phyloP scores from a whole-genome alignment of 1,140 invertebrate species.

The Meteorus sp. region DNA sequence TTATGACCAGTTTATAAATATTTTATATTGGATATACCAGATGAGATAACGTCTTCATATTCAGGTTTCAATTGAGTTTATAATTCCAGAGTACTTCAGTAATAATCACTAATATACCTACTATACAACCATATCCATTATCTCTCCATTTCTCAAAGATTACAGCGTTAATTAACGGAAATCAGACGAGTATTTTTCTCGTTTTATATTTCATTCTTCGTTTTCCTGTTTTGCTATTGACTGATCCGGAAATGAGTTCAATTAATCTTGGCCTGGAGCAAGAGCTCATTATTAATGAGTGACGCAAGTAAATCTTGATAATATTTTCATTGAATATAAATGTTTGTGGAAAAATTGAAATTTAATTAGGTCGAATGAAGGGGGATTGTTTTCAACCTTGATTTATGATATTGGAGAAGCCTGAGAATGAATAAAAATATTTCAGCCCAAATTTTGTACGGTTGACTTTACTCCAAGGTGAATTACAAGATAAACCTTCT shows the following conservation, averaged over 20 bases:
- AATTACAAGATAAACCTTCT: conserved; percentile 10
- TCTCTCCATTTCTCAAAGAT: background rate
- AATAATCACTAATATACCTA: background rate
- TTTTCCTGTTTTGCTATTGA: background rate
- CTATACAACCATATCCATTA: conserved; percentile 10
- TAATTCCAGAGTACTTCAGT: too few species aligned
- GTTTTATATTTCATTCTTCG: too few species aligned
- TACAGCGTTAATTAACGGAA: conserved; percentile 6
- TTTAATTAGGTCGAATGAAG: background rate
- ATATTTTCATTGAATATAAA: background rate
- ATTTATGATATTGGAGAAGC: conserved; percentile 9
- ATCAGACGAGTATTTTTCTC: too few species aligned
- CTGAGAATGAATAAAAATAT: background rate
- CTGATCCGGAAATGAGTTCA: background rate
- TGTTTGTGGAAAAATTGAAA: background rate
- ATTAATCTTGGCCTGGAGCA: background rate
- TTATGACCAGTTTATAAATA: background rate
- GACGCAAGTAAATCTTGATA: background rate
- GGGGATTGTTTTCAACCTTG: background rate
- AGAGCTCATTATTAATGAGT: too few species aligned
- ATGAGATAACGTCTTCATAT: background rate
- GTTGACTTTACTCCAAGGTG: conserved; percentile 2
- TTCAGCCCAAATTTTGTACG: background rate
- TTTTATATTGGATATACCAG: background rate
- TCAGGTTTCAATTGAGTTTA: background rate